phyloP scores from a whole-genome alignment of 2,797 vertebrate genomes.

The Catharus ustulatus region DNA sequence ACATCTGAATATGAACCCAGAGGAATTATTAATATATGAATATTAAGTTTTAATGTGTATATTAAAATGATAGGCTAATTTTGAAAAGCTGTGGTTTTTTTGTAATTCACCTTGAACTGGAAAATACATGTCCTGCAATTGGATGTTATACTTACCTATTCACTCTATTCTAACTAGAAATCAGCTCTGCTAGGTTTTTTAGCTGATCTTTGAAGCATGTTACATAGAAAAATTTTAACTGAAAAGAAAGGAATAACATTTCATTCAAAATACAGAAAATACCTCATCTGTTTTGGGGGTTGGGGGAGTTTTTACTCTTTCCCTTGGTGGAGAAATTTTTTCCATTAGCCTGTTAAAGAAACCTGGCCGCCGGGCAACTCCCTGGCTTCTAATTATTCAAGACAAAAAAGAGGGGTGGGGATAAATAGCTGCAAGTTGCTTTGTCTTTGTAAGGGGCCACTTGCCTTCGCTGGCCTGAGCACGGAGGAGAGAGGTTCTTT shows the following conservation, averaged over 20 bases:
- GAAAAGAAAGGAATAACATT: fast-evolving
- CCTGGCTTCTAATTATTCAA: no score
- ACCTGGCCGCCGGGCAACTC: no score
- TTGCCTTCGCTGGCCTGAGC: no score
- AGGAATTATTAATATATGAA: not conserved
- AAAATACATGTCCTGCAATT: not conserved
- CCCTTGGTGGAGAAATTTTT: no score
- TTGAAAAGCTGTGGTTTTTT: not conserved
- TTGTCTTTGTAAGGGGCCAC: no score
- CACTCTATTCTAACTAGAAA: not conserved
- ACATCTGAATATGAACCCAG: not conserved
- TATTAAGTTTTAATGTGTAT: not conserved
- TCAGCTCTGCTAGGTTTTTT: fast-evolving
- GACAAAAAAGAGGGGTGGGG: no score
- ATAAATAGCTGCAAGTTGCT: no score
- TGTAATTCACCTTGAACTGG: not conserved
- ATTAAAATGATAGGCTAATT: not conserved
- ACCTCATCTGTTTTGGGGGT: no score
- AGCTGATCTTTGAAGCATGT: not conserved
- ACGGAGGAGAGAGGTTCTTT: no score
- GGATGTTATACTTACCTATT: not conserved
- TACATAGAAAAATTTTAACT: not conserved
- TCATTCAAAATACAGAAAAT: not conserved
- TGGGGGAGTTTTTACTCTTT: no score
- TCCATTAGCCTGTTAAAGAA: no score